These are phyloP conservation scores for Malacoraja senta DNA, from an alignment of 2,797 vertebrate species.

Conservation along the genomic window DNA sequence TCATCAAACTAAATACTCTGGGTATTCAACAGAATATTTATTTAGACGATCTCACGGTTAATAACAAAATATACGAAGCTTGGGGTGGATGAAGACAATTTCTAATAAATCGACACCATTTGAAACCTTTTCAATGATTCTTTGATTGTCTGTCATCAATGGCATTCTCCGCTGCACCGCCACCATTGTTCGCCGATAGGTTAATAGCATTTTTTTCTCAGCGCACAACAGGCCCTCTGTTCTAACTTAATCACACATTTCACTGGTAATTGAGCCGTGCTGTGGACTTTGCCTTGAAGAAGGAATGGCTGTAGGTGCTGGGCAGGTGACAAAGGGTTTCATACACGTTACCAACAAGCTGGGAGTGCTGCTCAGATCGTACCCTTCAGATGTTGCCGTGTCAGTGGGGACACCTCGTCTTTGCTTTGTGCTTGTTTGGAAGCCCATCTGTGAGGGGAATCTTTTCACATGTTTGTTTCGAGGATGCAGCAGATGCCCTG, in stretches of 20 bases:
- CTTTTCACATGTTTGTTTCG: neutral
- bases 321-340: neutral
- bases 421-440: neutral
- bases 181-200: neutral
- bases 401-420: neutral
- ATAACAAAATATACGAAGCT: slow-evolving; percentile 18
- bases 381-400: neutral
- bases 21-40: neutral
- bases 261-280: neutral
- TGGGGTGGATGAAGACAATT: neutral
- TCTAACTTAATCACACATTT: neutral
- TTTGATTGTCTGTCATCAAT: neutral
- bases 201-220: slow-evolving; percentile 3
- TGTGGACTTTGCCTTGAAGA: neutral
- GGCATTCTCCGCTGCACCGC: neutral
- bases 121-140: slow-evolving; percentile 23
- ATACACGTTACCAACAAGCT: neutral
- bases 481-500: neutral
- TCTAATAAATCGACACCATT: neutral
- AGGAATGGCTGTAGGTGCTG: neutral
- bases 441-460: neutral
- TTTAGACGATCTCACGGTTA: neutral
- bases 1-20: neutral
- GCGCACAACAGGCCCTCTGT: neutral
- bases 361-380: neutral